phyloP scores from a whole-genome alignment of 2,113 vertebrate genomes.

The Anolis sagrei region DNA sequence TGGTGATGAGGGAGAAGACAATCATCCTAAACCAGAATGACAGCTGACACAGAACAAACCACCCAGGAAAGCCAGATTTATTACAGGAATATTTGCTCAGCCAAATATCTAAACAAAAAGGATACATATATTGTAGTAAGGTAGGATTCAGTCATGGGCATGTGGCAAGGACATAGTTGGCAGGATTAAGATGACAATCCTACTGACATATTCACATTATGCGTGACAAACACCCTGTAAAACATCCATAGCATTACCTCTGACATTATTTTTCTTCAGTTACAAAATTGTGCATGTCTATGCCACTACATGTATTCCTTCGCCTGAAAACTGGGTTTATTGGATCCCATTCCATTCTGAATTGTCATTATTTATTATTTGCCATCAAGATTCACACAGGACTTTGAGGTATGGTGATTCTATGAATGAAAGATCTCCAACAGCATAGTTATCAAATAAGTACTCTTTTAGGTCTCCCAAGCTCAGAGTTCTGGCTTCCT shows the following conservation, averaged over 20 bases:
- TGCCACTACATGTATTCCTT: neutral
- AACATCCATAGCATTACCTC: neutral
- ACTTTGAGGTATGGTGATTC: no score
- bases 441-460: no score
- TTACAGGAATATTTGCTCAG: neutral
- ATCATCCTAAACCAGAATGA: slow-evolving; percentile 47
- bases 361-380: neutral
- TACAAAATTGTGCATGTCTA: neutral
- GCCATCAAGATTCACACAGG: no score
- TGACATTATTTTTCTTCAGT: neutral
- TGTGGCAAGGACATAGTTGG: neutral
- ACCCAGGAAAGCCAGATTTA: slow-evolving; percentile 29
- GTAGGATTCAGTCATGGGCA: neutral
- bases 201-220: neutral
- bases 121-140: neutral
- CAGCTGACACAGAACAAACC: slow-evolving; percentile 51
- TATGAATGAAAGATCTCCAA: no score
- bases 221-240: neutral
- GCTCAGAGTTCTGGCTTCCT: no score
- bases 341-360: neutral
- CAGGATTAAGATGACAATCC: neutral
- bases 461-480: no score
- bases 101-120: neutral
- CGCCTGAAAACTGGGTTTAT: neutral
- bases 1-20: slow-evolving; percentile 19